A percentile compares a stretch with the other conserved stretches of the same genome.
These are phyloP conservation scores for Dasypogon diadema DNA, from an alignment of 2,888 invertebrate genomes.

Conservation along the genomic window DNA sequence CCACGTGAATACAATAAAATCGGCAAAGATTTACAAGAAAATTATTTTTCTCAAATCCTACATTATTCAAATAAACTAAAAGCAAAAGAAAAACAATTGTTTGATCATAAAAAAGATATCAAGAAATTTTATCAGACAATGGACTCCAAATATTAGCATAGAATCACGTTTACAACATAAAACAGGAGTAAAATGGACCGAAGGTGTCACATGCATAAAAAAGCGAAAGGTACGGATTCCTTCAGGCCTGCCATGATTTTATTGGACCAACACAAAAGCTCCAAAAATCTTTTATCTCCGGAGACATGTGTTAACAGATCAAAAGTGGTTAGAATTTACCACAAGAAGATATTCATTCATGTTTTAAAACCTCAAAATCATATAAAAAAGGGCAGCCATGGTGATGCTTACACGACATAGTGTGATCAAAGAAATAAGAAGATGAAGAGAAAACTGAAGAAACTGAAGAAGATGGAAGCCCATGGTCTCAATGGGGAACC, in stretches of 20 bases:
- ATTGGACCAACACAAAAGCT: constrained; percentile 20
- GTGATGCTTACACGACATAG: constrained; percentile 41
- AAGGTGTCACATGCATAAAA: constrained; percentile 45
- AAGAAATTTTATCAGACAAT: constrained; percentile 49
- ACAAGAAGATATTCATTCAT: constrained; percentile 46
- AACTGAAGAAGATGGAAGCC: constrained; percentile 44
- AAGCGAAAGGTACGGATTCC: constrained; percentile 17
- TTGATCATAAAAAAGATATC: constrained; percentile 3
- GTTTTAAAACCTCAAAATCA: constrained; percentile 37
- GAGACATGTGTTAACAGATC: constrained; percentile 56
- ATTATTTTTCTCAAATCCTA: too few relatives aligned
- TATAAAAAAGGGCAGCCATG: constrained; percentile 37
- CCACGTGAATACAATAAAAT: too few relatives aligned
- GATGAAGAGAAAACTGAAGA: constrained; percentile 10
- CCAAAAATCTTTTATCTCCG: constrained; percentile 52
- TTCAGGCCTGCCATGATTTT: constrained; percentile 22
- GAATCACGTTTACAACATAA: constrained; percentile 53
- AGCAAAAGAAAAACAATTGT: too few relatives aligned
- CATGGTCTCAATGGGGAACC: constrained; percentile 24
- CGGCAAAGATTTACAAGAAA: too few relatives aligned
- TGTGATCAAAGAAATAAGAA: constrained; percentile 44
- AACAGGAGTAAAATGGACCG: constrained; percentile 27
- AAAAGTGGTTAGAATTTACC: constrained; percentile 49
- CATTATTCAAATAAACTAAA: too few relatives aligned
- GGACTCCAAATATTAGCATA: constrained; percentile 50